phyloP scores from a whole-genome alignment of 2,888 invertebrate species.

The Hoplodrina ambigua region DNA sequence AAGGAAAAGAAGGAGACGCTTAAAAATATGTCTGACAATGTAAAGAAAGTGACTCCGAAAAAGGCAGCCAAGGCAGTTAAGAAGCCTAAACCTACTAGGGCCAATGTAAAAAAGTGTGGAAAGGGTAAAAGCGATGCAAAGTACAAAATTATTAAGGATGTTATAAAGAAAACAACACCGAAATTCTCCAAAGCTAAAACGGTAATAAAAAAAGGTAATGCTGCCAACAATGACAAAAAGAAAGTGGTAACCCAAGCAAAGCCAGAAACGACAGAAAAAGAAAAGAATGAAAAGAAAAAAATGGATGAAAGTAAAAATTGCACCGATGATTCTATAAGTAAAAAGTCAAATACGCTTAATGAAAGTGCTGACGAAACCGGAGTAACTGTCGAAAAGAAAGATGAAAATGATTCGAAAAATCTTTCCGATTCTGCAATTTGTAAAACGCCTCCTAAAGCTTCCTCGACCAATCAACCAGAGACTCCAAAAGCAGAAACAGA shows the following conservation, averaged over 20 bases:
- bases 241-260: constrained; percentile 62
- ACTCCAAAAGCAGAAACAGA: constrained; percentile 82
- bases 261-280: constrained; percentile 60
- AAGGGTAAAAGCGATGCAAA: constrained; percentile 77
- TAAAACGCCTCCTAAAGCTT: constrained; percentile 58
- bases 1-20: constrained; percentile 83
- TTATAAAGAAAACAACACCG: constrained; percentile 72
- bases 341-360: constrained; percentile 32
- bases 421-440: constrained; percentile 41
- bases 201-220: constrained; percentile 74
- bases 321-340: constrained; percentile 49
- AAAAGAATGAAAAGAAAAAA: no score
- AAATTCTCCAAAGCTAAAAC: constrained; percentile 80
- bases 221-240: constrained; percentile 73
- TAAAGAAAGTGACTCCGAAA: constrained; percentile 74
- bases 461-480: constrained; percentile 67
- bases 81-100: constrained; percentile 71
- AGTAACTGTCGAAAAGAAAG: constrained; percentile 53
- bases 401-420: constrained; percentile 57
- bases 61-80: constrained; percentile 72
- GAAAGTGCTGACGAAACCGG: constrained; percentile 34
- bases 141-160: constrained; percentile 85
- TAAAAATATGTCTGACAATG: constrained; percentile 70
- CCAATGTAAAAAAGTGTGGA: constrained; percentile 65
- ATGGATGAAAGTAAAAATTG: constrained; percentile 49